Percentiles rank a stretch among this genome's conserved stretches.
Conservation (phyloP, 1,140 invertebrate species). For the Diuraphis noxia region DNA sequence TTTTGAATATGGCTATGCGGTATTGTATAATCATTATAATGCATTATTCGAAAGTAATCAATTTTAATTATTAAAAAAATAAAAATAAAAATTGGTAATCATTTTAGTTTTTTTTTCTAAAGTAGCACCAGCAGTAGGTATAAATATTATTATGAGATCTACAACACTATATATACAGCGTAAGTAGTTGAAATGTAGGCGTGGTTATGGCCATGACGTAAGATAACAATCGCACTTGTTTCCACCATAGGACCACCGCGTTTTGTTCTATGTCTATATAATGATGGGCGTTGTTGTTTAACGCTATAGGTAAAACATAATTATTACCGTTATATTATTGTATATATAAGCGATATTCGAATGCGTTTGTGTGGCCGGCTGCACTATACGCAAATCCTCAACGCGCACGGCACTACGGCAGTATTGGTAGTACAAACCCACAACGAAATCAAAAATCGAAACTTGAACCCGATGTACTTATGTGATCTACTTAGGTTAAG, state of each 20-base stretch:
- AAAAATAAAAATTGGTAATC: background rate
- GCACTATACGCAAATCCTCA: background rate
- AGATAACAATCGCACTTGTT: conserved; percentile 48
- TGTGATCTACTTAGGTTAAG: background rate
- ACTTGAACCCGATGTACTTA: background rate
- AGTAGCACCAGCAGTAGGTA: conserved; percentile 8
- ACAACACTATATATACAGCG: background rate
- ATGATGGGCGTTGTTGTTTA: conserved; percentile 48
- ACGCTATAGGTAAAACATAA: conserved; percentile 25
- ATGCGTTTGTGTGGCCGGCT: background rate
- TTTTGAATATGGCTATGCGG: too few species aligned
- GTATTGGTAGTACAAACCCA: background rate
- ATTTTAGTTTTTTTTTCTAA: background rate
- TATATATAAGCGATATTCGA: conserved; percentile 1
- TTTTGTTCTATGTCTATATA: conserved; percentile 21
- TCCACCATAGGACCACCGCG: conserved; percentile 31
- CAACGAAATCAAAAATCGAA: background rate
- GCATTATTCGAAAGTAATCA: conserved; percentile 5
- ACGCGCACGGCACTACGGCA: background rate
- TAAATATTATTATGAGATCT: background rate
- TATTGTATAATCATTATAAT: background rate
- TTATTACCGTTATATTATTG: conserved; percentile 41
- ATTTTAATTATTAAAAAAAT: conserved; percentile 31
- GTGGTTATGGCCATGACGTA: conserved; percentile 25
- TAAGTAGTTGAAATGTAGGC: conserved; percentile 44